These are phyloP conservation scores for Diplosoma virens DNA, from an alignment of 23 tunicate species.

Conservation along the genomic window DNA sequence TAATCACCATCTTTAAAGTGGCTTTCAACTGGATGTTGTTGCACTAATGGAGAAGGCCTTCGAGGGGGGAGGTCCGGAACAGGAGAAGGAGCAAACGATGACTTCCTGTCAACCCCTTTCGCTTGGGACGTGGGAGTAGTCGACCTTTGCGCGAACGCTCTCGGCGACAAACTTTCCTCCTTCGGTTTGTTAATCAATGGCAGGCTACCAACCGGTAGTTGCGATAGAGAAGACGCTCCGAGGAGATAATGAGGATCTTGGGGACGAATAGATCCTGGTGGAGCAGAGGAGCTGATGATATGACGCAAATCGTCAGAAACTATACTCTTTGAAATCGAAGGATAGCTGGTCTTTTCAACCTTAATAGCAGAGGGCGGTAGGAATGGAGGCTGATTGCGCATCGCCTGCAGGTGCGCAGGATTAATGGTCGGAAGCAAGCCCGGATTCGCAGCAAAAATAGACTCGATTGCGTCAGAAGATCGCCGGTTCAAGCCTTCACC, in stretches of 20 bases:
- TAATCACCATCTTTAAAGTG: conserved; percentile 24
- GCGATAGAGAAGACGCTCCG: neutral
- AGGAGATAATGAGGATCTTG: conserved; percentile 6
- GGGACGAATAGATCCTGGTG: neutral
- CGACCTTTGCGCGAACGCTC: conserved; percentile 10
- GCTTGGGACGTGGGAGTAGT: conserved; percentile 16
- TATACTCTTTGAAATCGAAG: neutral
- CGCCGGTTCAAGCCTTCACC: neutral
- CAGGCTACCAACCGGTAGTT: neutral
- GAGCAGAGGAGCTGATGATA: neutral
- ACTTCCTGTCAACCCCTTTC: conserved; percentile 20
- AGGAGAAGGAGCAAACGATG: neutral
- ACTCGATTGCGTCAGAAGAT: neutral
- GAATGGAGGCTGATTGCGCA: neutral
- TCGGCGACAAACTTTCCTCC: conserved; percentile 30
- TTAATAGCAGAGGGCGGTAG: conserved; percentile 1
- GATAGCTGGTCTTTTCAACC: neutral
- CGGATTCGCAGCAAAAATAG: neutral
- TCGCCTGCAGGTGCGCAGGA: neutral
- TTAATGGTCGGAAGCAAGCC: neutral
- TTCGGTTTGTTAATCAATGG: neutral
- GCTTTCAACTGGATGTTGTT: conserved; percentile 2
- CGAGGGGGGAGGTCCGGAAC: neutral
- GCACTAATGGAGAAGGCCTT: conserved; percentile 3
- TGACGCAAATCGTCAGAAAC: conserved; percentile 8